Evolutionary conservation across 2,888 invertebrate species (phyloP).

Genomic region (Ichneumoninae sp.): DNA sequence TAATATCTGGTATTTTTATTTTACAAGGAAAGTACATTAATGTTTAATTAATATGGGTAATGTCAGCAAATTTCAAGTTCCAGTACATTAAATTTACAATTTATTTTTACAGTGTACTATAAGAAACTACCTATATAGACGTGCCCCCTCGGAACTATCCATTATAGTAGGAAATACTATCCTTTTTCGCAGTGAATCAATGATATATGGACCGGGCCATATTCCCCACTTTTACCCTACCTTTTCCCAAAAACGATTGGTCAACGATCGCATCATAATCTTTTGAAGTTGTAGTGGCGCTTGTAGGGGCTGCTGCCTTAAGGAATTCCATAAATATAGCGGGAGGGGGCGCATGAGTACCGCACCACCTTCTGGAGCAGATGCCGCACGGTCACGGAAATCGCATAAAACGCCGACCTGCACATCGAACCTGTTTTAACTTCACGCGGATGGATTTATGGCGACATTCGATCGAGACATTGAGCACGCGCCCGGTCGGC

Average conservation of each 20-base stretch:
- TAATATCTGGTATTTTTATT: too few species aligned
- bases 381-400: slow-evolving; percentile 59
- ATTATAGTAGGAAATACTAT: too few species aligned
- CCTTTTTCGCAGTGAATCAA: too few species aligned
- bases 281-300: not conserved
- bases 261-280: not conserved
- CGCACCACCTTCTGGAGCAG: not conserved
- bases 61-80: too few species aligned
- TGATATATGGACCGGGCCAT: too few species aligned
- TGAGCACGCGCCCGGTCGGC: slow-evolving; percentile 38
- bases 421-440: slow-evolving; percentile 34
- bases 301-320: not conserved
- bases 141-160: too few species aligned
- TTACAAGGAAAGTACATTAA: too few species aligned
- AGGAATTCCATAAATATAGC: not conserved
- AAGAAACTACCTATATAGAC: too few species aligned
- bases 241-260: not conserved
- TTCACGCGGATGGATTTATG: slow-evolving; percentile 52
- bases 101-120: too few species aligned
- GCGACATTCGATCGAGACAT: slow-evolving; percentile 50
- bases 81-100: too few species aligned
- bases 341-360: not conserved
- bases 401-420: slow-evolving; percentile 59
- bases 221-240: too few species aligned
- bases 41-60: too few species aligned